A percentile compares a stretch with the other conserved stretches of the same genome.
phyloP scores from a whole-genome alignment of 1,140 invertebrate species.

The Drosophila kurseongensis region DNA sequence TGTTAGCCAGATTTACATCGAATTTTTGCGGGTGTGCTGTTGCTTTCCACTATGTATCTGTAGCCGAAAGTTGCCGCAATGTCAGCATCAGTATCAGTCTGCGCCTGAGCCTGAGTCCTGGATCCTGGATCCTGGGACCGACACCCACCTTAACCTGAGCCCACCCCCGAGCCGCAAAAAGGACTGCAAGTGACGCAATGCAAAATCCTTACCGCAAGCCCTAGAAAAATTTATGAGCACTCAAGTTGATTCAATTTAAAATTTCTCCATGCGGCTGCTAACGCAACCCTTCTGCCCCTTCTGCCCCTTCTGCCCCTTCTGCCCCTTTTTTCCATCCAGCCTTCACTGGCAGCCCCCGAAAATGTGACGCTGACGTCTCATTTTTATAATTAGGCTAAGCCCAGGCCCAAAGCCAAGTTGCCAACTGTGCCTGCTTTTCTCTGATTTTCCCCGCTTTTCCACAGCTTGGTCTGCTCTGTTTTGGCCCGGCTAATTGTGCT shows the following conservation, averaged over 20 bases:
- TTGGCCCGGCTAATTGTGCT: slow-evolving; percentile 32
- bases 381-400: slow-evolving; percentile 82
- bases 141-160: slow-evolving; percentile 16
- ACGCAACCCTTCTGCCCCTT: slow-evolving; percentile 2
- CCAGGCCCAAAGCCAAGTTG: slow-evolving; percentile 67
- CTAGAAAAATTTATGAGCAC: slow-evolving; percentile 76
- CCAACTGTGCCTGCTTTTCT: slow-evolving; percentile 53
- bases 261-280: slow-evolving; percentile 28
- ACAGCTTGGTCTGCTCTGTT: slow-evolving; percentile 6
- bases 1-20: too few species aligned
- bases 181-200: slow-evolving; percentile 68
- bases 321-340: not conserved
- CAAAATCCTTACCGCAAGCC: slow-evolving; percentile 48
- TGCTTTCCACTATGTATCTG: slow-evolving; percentile 55
- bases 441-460: slow-evolving; percentile 17
- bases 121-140: slow-evolving; percentile 4
- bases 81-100: slow-evolving; percentile 50
- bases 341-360: slow-evolving; percentile 41
- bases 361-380: slow-evolving; percentile 67
- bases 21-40: not conserved
- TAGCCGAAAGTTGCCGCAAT: slow-evolving; percentile 61
- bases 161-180: slow-evolving; percentile 11
- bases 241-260: slow-evolving; percentile 80
- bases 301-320: too few species aligned
- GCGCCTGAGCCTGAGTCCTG: slow-evolving; percentile 20